phyloP scores from a whole-genome alignment of 1,140 invertebrate species.

The Wiebesia pumilae region DNA sequence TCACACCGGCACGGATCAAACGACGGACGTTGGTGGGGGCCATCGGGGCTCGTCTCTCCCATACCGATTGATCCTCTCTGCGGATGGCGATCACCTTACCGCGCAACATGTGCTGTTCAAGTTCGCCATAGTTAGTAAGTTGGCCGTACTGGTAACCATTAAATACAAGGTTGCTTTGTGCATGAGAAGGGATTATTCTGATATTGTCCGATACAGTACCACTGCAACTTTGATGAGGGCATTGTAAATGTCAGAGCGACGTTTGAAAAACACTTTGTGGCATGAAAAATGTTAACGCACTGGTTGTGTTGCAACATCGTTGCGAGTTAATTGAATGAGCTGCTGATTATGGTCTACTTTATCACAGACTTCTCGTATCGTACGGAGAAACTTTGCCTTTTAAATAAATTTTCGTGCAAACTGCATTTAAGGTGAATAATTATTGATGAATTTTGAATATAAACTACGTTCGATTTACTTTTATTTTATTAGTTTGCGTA shows the following conservation, averaged over 20 bases:
- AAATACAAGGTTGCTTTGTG: no score
- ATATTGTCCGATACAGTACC: no score
- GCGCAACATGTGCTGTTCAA: constrained; percentile 62
- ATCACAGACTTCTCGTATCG: neutral
- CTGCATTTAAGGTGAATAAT: no score
- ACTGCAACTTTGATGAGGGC: neutral
- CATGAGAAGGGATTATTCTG: no score
- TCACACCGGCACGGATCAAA: constrained; percentile 89
- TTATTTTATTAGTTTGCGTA: no score
- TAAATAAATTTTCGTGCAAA: no score
- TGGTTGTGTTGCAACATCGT: neutral
- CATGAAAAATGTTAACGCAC: neutral
- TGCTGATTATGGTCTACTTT: neutral
- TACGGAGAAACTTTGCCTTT: no score
- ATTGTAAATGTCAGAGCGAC: neutral
- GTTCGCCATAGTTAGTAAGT: neutral
- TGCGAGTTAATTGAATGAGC: neutral
- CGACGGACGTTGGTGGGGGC: constrained; percentile 93
- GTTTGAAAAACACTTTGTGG: neutral
- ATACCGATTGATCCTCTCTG: constrained; percentile 96
- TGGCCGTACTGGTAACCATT: no score
- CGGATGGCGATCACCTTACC: constrained; percentile 87
- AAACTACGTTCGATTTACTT: no score
- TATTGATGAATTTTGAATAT: no score
- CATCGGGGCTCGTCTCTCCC: constrained; percentile 97